phyloP scores from a whole-genome alignment of 2,113 vertebrate genomes.

The Circaetus gallicus region DNA sequence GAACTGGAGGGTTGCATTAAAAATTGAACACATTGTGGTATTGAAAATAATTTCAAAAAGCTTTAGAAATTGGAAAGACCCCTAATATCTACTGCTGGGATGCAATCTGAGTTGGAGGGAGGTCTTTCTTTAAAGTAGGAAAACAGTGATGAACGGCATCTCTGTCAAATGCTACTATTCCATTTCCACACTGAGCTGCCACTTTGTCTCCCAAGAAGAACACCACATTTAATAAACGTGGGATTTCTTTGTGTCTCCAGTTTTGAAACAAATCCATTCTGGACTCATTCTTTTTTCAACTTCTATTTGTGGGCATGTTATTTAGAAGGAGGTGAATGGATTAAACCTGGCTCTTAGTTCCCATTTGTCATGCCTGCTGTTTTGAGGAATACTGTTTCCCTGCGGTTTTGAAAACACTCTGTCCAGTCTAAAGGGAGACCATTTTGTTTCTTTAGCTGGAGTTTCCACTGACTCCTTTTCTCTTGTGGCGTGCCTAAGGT shows the following conservation, averaged over 20 bases:
- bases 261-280: not conserved
- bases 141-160: not conserved
- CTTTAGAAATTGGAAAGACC: not conserved
- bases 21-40: not conserved
- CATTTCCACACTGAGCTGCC: not conserved
- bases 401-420: not conserved
- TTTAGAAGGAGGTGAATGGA: not conserved
- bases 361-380: not conserved
- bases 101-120: not conserved
- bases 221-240: not conserved
- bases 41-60: not conserved
- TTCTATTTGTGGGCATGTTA: not conserved
- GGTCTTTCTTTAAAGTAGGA: not conserved
- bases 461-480: not conserved
- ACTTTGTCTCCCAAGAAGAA: not conserved
- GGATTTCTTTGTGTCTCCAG: not conserved
- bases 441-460: not conserved
- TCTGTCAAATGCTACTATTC: not conserved
- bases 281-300: not conserved
- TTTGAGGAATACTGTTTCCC: not conserved
- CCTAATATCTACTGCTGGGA: not conserved
- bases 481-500: not conserved
- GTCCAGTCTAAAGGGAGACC: not conserved
- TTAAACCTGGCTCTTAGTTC: not conserved
- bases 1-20: not conserved